Conservation (phyloP, 2,113 vertebrate species). For the Bostrychus sinensis region DNA sequence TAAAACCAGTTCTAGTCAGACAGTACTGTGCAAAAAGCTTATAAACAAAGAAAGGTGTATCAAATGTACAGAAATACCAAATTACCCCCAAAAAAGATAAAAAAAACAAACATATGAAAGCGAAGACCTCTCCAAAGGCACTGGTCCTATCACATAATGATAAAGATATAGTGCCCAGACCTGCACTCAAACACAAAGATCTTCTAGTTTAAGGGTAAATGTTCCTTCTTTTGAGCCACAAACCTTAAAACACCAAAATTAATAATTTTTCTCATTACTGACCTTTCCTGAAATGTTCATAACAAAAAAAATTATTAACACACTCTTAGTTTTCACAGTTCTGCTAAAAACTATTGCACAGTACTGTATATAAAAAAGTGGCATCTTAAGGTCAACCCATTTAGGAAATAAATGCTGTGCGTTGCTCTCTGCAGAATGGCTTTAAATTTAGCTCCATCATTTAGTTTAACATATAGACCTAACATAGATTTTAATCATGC, state of each 20-base stretch:
- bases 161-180: no score
- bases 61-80: no score
- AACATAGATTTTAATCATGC: background rate
- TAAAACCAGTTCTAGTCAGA: background rate
- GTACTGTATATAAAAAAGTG: background rate
- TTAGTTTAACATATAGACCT: slow-evolving; percentile 5
- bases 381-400: slow-evolving; percentile 3
- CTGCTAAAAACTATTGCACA: background rate
- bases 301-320: background rate
- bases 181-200: no score
- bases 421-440: background rate
- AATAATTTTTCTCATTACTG: background rate
- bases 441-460: slow-evolving; percentile 6
- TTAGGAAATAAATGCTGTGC: slow-evolving; percentile 1
- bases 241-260: background rate
- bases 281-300: background rate
- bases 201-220: no score
- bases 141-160: no score
- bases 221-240: no score
- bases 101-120: no score
- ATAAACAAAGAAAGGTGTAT: no score
- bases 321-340: background rate
- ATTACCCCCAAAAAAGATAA: no score
- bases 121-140: no score
- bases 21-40: no score